Conservation (phyloP, 2,797 vertebrate species). For the Mastacembelus armatus region DNA sequence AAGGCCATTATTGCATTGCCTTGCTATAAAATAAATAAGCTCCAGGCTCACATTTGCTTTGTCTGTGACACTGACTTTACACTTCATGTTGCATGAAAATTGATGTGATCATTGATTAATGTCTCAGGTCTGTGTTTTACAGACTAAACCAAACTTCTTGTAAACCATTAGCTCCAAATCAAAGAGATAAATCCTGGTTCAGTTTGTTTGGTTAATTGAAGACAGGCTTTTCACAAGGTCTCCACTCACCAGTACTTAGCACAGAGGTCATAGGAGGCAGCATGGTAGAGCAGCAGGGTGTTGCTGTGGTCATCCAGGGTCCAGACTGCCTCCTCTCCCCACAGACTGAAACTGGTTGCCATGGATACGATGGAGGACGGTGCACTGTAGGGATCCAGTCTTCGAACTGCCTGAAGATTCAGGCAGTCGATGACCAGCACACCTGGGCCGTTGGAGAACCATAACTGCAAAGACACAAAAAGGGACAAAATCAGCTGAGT, state of each 20-base stretch:
- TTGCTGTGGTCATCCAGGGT: slow-evolving; percentile 89
- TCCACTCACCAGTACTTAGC: slow-evolving; percentile 86
- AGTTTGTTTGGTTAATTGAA: too few species aligned
- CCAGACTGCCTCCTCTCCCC: slow-evolving; percentile 93
- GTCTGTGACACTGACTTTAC: too few species aligned
- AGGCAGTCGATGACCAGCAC: slow-evolving; percentile 88
- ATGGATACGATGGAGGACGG: slow-evolving; percentile 87
- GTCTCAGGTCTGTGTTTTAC: too few species aligned
- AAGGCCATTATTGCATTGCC: too few species aligned
- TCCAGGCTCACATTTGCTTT: too few species aligned
- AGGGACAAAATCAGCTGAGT: neutral
- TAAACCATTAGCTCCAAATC: too few species aligned
- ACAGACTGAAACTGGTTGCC: slow-evolving; percentile 83
- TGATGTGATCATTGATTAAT: too few species aligned
- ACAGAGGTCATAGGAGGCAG: slow-evolving; percentile 88
- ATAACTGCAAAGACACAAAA: slow-evolving; percentile 75
- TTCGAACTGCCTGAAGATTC: slow-evolving; percentile 82
- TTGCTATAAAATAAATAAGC: too few species aligned
- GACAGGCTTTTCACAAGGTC: too few species aligned
- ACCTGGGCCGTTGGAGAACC: slow-evolving; percentile 95
- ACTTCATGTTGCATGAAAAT: too few species aligned
- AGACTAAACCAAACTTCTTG: too few species aligned
- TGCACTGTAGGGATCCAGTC: slow-evolving; percentile 88
- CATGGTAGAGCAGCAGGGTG: slow-evolving; percentile 90
- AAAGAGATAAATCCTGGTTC: too few species aligned